phyloP scores from a whole-genome alignment of 1,140 invertebrate genomes.

The Saccostrea echinata region DNA sequence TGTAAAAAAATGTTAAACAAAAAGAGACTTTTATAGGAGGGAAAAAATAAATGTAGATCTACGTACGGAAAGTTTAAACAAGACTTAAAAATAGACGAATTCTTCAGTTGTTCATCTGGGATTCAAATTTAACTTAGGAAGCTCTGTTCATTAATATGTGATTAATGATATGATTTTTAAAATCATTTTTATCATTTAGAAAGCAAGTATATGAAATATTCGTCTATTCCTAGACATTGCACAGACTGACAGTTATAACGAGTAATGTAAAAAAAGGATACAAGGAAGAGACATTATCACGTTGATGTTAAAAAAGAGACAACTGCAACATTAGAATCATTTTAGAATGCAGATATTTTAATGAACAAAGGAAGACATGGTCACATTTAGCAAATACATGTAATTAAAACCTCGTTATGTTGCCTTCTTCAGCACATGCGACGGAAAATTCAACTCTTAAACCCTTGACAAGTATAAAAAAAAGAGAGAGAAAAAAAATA shows the following conservation, averaged over 20 bases:
- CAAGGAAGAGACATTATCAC: neutral
- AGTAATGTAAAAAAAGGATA: neutral
- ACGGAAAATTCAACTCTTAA: neutral
- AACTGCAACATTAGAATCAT: neutral
- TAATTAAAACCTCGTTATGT: constrained; percentile 25
- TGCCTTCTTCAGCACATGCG: neutral
- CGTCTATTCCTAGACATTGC: neutral
- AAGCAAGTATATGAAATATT: neutral
- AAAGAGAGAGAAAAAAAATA: neutral
- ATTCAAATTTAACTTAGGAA: too few relatives aligned
- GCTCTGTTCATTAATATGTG: too few relatives aligned
- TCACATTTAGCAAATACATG: neutral
- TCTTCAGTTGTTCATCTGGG: too few relatives aligned
- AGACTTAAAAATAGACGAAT: too few relatives aligned
- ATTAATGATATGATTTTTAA: too few relatives aligned
- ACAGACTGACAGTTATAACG: neutral
- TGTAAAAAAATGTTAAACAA: too few relatives aligned
- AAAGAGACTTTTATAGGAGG: too few relatives aligned
- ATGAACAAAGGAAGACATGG: neutral
- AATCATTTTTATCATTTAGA: too few relatives aligned
- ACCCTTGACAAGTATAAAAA: neutral
- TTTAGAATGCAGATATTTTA: constrained; percentile 23
- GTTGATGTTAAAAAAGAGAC: neutral
- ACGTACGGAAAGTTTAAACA: too few relatives aligned
- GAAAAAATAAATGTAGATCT: too few relatives aligned